A percentile compares a stretch with the other conserved stretches of the same genome.
Evolutionary conservation across 2,113 vertebrate genomes (phyloP).

Genomic region (Microcebus lehilahytsara): DNA sequence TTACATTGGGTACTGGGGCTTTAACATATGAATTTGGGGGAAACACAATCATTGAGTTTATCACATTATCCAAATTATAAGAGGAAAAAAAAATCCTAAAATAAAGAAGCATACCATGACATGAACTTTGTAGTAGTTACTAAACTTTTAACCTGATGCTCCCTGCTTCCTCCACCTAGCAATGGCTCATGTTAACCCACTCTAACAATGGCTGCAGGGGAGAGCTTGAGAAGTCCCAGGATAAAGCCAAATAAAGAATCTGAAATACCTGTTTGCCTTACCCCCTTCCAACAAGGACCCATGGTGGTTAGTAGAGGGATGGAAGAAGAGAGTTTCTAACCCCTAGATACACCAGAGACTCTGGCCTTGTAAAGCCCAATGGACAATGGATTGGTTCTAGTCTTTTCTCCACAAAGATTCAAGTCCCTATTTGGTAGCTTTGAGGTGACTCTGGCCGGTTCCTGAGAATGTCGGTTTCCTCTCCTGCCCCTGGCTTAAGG

Average conservation of each 20-base stretch:
- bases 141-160: neutral
- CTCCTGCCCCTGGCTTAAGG: neutral
- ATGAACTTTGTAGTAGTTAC: neutral
- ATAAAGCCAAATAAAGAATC: neutral
- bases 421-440: neutral
- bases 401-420: neutral
- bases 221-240: neutral
- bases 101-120: neutral
- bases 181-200: neutral
- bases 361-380: neutral
- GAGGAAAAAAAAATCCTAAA: neutral
- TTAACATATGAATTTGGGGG: neutral
- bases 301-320: neutral
- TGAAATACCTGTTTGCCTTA: neutral
- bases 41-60: neutral
- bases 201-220: neutral
- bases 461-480: conserved; percentile 19
- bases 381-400: neutral
- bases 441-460: neutral
- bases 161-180: neutral
- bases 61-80: neutral
- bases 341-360: neutral
- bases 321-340: neutral
- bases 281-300: neutral
- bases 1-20: neutral